Evolutionary conservation across 1,140 invertebrate genomes (phyloP).

Genomic region (Drosophila nigrodunni): DNA sequence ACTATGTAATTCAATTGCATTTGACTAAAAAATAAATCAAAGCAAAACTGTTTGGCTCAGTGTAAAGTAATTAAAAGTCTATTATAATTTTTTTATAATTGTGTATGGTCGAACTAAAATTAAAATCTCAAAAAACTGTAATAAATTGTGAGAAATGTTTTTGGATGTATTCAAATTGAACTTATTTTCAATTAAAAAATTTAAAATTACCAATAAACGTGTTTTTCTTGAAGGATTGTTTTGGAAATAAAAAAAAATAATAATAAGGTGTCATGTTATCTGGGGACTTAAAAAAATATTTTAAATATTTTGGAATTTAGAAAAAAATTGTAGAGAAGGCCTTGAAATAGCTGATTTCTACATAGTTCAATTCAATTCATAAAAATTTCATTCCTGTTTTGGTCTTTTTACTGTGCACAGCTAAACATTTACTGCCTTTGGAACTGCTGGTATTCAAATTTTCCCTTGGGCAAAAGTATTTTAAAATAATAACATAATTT

Average conservation of each 20-base stretch:
- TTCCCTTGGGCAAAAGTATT: too few species aligned
- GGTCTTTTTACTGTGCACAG: constrained; percentile 42
- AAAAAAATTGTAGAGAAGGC: constrained; percentile 4
- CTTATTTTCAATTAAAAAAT: constrained; percentile 19
- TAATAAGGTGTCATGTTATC: too few species aligned
- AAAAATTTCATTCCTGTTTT: constrained; percentile 28
- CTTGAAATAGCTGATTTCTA: neutral
- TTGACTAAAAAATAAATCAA: neutral
- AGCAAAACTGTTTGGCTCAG: constrained; percentile 9
- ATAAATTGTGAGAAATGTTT: neutral
- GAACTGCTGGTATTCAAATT: constrained; percentile 25
- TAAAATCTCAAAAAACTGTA: neutral
- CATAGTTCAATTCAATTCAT: neutral
- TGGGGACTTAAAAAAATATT: too few species aligned
- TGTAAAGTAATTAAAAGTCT: neutral
- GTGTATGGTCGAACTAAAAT: neutral
- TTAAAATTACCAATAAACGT: neutral
- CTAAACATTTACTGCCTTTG: constrained; percentile 24
- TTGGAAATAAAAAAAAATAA: neutral
- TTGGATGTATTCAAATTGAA: constrained; percentile 13
- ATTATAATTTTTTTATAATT: constrained; percentile 8
- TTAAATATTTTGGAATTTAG: too few species aligned
- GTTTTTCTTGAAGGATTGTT: constrained; percentile 3
- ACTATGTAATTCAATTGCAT: constrained; percentile 15
- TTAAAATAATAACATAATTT: too few species aligned